Base-by-base conservation (phyloP, 1,140 invertebrate species). In the Rhyzopertha dominica region DNA sequence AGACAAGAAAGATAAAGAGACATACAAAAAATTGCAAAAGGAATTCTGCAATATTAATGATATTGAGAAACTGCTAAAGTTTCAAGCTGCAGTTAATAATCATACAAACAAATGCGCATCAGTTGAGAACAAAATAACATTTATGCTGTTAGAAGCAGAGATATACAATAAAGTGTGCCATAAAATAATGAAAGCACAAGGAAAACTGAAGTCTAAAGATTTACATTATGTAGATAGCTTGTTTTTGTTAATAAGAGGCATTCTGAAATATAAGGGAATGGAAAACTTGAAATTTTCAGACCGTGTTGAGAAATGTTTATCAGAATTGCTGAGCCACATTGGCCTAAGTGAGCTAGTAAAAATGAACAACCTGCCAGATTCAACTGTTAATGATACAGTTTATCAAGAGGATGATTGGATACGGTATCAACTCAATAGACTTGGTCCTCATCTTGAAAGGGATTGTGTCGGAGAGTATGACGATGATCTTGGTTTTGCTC, bases 401-500 rank as follows among this genome's bases (percentile, higher is more conserved):
- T 9, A 13, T 13, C 12, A 38, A 8, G 26, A 35, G 23, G 13
- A 41, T 14, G 46, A 39, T 40, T 49, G 26, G 30, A 37, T 54
- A 12, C 30, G 40, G 10, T 57, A 44, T 26, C 54, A 57, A 20
- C 31, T 57, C 23, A 29, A 38, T 17, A 22, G 51, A 24, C 28
- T 54, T 20, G 52, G 52, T n/a, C 9, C 49, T 14, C 48, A 54
- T 3, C 25, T 57, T 10, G 35, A 42, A 8, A 34, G 49, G 8
- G 35, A 39, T 9, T 26, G 14, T 5, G 23, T 24, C 18, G 42
- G 35, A 2, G 25, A 1, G 24, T 35, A 37, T 25, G 54, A 57
- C 46, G 22, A 19, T 3, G 41, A 52, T 37, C 44, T 52, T 18
- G 46, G 43, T 23, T 57, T 54, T 20, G 41, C 47, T 20, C 54